Base-by-base conservation (phyloP, 2,113 vertebrate genomes). In the Plectropomus leopardus region DNA sequence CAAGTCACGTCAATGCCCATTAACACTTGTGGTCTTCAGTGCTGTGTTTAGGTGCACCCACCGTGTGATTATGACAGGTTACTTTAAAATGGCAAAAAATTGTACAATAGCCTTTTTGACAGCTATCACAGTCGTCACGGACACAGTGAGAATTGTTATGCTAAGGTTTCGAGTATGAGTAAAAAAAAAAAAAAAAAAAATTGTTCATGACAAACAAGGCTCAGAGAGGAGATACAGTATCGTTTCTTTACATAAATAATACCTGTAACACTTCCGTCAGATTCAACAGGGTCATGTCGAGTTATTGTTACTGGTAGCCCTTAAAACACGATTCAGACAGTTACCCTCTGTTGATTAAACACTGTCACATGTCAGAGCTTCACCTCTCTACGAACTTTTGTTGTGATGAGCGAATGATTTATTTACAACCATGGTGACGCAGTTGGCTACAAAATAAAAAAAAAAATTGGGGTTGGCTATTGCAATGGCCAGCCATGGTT, bases 51-150 rank as follows among this genome's bases (percentile, higher is more conserved):
- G 86, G 84, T 90, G 80, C 86, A 88, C 72, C 66, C 84, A 86
- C 70, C 44, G 44, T 75, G 70, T 84, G 45, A 64, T 76, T 13
- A 69, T 54, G 65, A 82, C 69, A 63, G 45, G 19, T 80, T 70
- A 73, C 51, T 40, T 83, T 47, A 19, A 70, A 54, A 84, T 78
- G 85, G 77, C 77, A 79, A 68, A 80, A 70, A 79, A 71, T 80
- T 72, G 28, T 78, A 86, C 81, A 89, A 81, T 78, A 71, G 85
- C 84, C 72, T 82, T 55, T 82, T 86, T 74, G 76, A 89, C 86
- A 77, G 85, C 74, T 83, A 75, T 95, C 93, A 94, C 92, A 89
- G 93, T 94, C 84, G 36, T 93, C 86, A 93, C 92, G 87, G 90
- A 91, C 94, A 94, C 93, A 94, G 93, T 92, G 92, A 91, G 86